Conservation (phyloP, 2,113 vertebrate species). For the Coptodon bakossiorum region DNA sequence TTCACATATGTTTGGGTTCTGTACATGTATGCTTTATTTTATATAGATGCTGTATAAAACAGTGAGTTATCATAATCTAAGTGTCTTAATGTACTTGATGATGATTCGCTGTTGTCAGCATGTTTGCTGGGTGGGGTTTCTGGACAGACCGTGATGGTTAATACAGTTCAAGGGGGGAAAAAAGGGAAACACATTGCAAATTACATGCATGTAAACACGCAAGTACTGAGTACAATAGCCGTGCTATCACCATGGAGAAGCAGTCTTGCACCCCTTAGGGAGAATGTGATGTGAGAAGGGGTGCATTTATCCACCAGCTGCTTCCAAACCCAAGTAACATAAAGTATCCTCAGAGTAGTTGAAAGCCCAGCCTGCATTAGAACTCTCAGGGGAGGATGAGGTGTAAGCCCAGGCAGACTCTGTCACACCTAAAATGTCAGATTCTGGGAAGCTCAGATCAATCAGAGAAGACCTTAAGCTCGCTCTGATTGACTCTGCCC, state of each 20-base stretch:
- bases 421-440: slow-evolving; percentile 34
- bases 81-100: background rate
- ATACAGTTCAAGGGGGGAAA: background rate
- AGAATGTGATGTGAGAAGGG: background rate
- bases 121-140: background rate
- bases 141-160: background rate
- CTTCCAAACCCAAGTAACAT: background rate
- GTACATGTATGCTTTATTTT: background rate
- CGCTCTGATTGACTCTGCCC: slow-evolving; percentile 33
- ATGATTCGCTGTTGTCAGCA: background rate
- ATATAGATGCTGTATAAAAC: background rate
- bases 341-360: background rate
- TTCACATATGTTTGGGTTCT: background rate
- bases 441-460: slow-evolving; percentile 41
- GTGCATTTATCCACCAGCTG: background rate
- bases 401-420: background rate
- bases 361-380: background rate
- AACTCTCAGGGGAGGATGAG: background rate
- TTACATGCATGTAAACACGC: background rate
- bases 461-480: slow-evolving; percentile 32
- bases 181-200: background rate
- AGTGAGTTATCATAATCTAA: background rate
- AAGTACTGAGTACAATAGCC: background rate
- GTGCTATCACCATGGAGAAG: slow-evolving; percentile 37
- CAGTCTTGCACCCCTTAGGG: background rate